Percentiles rank a stretch among this genome's conserved stretches.
Evolutionary conservation across 2,888 invertebrate species (phyloP).

Genomic region (Orgyia antiqua): DNA sequence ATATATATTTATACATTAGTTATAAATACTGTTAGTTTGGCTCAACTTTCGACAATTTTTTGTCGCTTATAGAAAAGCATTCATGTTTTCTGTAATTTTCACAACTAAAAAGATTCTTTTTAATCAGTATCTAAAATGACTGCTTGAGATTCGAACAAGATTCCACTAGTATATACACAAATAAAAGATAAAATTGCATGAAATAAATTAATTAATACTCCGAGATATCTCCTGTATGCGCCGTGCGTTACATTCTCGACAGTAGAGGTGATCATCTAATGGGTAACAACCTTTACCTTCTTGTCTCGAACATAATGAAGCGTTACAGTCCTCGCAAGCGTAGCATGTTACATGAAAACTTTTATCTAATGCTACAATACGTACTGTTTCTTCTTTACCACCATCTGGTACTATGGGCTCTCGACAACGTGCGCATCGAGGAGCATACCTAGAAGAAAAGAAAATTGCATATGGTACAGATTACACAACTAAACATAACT

Average conservation of each 20-base stretch:
- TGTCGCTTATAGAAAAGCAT: too few species aligned
- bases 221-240: conserved; percentile 93
- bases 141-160: too few species aligned
- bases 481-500: too few species aligned
- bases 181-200: too few species aligned
- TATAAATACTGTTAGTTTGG: too few species aligned
- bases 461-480: too few species aligned
- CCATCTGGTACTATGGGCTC: conserved; percentile 97
- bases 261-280: conserved; percentile 95
- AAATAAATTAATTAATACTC: conserved; percentile 48
- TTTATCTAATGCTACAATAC: conserved; percentile 97
- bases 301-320: conserved; percentile 92
- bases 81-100: too few species aligned
- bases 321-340: conserved; percentile 96
- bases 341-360: conserved; percentile 98
- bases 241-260: conserved; percentile 96
- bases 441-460: conserved; percentile 86
- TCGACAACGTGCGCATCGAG: conserved; percentile 96
- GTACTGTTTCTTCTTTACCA: conserved; percentile 96
- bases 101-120: too few species aligned
- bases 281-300: conserved; percentile 98
- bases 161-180: too few species aligned
- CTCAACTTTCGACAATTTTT: too few species aligned
- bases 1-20: too few species aligned
- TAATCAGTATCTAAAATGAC: too few species aligned